Conservation (phyloP, 1,140 invertebrate genomes). For the Hestina assimilis region DNA sequence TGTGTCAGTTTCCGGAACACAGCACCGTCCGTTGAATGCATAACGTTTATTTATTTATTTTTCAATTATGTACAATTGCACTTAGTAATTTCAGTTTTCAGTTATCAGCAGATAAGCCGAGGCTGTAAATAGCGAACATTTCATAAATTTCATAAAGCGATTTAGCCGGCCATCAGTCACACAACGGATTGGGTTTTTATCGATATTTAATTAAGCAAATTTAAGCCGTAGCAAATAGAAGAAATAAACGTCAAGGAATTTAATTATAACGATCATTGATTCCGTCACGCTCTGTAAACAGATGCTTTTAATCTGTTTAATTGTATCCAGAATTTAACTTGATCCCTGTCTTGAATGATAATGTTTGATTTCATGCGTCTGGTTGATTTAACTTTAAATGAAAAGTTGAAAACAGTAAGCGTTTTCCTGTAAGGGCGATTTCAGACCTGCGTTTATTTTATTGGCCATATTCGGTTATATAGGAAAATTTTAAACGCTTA, state of each 20-base stretch:
- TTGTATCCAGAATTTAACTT: conserved; percentile 34
- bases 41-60: too few relatives aligned
- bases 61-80: too few relatives aligned
- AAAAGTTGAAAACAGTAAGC: too few relatives aligned
- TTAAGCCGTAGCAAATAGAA: conserved; percentile 31
- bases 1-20: too few relatives aligned
- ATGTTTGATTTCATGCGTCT: conserved; percentile 25
- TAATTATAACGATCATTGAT: conserved; percentile 60
- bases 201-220: conserved; percentile 43
- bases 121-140: too few relatives aligned
- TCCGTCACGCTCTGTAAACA: conserved; percentile 49
- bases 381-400: conserved; percentile 2
- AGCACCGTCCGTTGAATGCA: too few relatives aligned
- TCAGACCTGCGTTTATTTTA: too few relatives aligned
- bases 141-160: background rate
- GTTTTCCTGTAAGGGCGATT: too few relatives aligned
- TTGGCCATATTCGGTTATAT: too few relatives aligned
- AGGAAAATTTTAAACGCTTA: too few relatives aligned
- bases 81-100: too few relatives aligned
- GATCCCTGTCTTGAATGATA: conserved; percentile 35
- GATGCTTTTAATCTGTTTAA: conserved; percentile 43
- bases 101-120: too few relatives aligned
- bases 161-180: conserved; percentile 10
- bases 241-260: conserved; percentile 45
- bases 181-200: conserved; percentile 21